Percentiles rank a stretch among this genome's conserved stretches.
phyloP scores from a whole-genome alignment of 2,888 invertebrate genomes.

The Rotaria macrura region DNA sequence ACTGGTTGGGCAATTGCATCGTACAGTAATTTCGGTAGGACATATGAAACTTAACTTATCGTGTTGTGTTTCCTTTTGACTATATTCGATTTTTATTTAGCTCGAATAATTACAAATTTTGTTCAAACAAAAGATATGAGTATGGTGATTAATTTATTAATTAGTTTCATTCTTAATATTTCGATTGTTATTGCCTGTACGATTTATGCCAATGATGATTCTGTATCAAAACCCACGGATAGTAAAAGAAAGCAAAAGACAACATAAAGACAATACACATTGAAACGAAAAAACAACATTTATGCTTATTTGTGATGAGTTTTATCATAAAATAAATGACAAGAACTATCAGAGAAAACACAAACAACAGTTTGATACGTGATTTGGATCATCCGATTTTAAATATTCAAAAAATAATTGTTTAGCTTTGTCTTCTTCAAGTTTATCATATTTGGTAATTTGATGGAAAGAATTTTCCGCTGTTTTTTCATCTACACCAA shows the following conservation, averaged over 20 bases:
- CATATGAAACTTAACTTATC: too few relatives aligned
- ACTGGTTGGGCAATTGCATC: background rate
- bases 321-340: background rate
- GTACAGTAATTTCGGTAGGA: background rate
- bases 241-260: background rate
- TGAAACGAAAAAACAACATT: background rate
- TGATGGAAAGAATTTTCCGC: background rate
- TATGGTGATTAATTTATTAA: background rate
- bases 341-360: background rate
- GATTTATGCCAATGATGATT: background rate
- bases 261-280: background rate
- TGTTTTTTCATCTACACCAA: background rate
- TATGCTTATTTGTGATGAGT: background rate
- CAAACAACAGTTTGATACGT: background rate
- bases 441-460: background rate
- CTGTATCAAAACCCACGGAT: background rate
- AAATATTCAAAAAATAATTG: slow-evolving; percentile 4
- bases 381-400: background rate
- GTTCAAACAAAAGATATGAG: background rate
- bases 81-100: background rate
- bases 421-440: background rate
- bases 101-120: background rate
- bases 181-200: background rate
- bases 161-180: background rate
- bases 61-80: too few relatives aligned